These are phyloP conservation scores for Trilocha varians DNA, from an alignment of 2,888 invertebrate species.

Conservation along the genomic window DNA sequence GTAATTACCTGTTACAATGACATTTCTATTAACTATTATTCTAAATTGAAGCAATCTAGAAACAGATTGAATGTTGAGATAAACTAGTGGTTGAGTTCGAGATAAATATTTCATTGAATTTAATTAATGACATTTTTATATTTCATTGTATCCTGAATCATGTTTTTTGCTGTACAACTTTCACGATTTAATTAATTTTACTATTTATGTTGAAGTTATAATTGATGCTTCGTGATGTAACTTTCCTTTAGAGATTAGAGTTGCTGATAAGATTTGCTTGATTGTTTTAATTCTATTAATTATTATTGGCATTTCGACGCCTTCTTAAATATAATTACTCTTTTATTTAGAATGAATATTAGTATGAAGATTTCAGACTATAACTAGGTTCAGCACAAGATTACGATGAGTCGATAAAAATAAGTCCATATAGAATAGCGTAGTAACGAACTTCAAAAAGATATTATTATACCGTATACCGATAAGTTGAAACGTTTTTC, in stretches of 20 bases:
- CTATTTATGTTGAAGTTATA: neutral
- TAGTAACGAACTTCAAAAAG: no score
- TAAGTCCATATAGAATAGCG: no score
- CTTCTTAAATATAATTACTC: no score
- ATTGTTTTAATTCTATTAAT: no score
- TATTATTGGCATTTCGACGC: no score
- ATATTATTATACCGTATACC: no score
- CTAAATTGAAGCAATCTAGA: conserved; percentile 32
- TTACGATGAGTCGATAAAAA: no score
- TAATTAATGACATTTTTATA: neutral
- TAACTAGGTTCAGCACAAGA: no score
- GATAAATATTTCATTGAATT: conserved; percentile 6
- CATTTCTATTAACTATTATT: conserved; percentile 48
- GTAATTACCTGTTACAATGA: conserved; percentile 57
- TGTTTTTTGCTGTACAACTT: neutral
- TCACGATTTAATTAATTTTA: neutral
- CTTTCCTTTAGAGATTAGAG: neutral
- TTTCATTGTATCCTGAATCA: neutral
- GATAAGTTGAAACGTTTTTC: no score
- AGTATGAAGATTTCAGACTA: no score
- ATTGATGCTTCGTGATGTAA: neutral
- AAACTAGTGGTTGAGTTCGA: conserved; percentile 5
- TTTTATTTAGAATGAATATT: no score
- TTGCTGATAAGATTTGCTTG: no score
- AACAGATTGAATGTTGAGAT: conserved; percentile 25